These are phyloP conservation scores for Dinocampus coccinellae DNA, from an alignment of 2,888 invertebrate species.

Conservation along the genomic window DNA sequence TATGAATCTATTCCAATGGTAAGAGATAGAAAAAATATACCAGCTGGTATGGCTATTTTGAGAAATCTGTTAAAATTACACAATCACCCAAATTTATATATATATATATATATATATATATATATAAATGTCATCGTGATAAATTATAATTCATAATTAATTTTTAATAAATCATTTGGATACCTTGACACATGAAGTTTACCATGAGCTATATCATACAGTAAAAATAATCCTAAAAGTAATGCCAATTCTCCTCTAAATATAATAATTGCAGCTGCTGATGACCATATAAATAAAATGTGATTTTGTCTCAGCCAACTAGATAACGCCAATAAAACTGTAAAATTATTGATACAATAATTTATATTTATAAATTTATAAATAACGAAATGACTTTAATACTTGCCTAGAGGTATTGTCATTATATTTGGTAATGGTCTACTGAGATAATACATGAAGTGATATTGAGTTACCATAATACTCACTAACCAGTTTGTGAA, in stretches of 20 bases:
- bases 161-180: conserved; percentile 38
- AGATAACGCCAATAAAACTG: conserved; percentile 87
- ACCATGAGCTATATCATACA: conserved; percentile 82
- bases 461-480: conserved; percentile 94
- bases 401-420: conserved; percentile 89
- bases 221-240: conserved; percentile 86
- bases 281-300: conserved; percentile 82
- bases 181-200: conserved; percentile 80
- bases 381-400: neutral
- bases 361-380: neutral
- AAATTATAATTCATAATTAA: neutral
- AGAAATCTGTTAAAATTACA: conserved; percentile 75
- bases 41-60: conserved; percentile 80
- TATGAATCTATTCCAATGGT: conserved; percentile 90
- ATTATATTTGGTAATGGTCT: conserved; percentile 95
- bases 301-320: conserved; percentile 87
- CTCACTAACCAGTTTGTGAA: conserved; percentile 86
- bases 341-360: conserved; percentile 58
- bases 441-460: conserved; percentile 97
- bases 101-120: neutral
- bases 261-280: conserved; percentile 90
- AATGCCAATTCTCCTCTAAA: conserved; percentile 92
- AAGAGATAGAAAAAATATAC: conserved; percentile 76
- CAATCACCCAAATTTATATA: conserved; percentile 38
- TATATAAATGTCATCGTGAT: neutral